Base-by-base conservation (phyloP, 53 echinoderm and acorn worm genomes). In the Glandiceps talaboti region DNA sequence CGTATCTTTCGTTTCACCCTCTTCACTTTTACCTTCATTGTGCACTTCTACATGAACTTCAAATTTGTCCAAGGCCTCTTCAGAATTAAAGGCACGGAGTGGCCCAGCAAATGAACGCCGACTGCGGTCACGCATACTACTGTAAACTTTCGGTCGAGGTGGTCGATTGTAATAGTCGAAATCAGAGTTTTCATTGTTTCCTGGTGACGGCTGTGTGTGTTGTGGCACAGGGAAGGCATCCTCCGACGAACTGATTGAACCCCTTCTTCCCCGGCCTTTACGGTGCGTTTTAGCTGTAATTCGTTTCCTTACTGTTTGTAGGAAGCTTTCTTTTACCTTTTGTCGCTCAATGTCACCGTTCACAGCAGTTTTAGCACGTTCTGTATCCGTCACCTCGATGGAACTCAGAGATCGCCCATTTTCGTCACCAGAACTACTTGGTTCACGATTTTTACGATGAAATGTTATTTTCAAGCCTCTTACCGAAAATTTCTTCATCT, bases 221-320 rank as follows among this genome's bases (percentile, higher is more conserved):
- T 45, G 64, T 45, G 64, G 64, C n/a, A n/a, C n/a, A n/a, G n/a
- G n/a, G 64, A 45, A 45, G 64, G 64, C 64, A 45, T 45, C 64
- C 20, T 45, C 64, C 20, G 64, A 45, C 6, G 64, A 45, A 45
- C 64, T 45, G 64, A 45, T 45, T 6, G 64, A 45, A 45, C 64
- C 64, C 64, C 64, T 45, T 45, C 64, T 45, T 20, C 64, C 64
- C 6, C 64, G 64, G 6, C 64, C 64, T 20, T 45, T 45, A 12
- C 64, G 64, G 6, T 45, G 64, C 20, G 64, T 45, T 45, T 45
- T 45, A 45, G 64, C 64, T 45, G 64, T 20, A 45, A 45, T 45
- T 45, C 64, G 6, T 20, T 45, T 45, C 64, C 20, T 45, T 45
- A 45, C 64, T 45, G 64, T 45, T 45, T 45, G 64, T 20, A 45